phyloP scores from a whole-genome alignment of 2,113 vertebrate species.

The Petaurus breviceps region DNA sequence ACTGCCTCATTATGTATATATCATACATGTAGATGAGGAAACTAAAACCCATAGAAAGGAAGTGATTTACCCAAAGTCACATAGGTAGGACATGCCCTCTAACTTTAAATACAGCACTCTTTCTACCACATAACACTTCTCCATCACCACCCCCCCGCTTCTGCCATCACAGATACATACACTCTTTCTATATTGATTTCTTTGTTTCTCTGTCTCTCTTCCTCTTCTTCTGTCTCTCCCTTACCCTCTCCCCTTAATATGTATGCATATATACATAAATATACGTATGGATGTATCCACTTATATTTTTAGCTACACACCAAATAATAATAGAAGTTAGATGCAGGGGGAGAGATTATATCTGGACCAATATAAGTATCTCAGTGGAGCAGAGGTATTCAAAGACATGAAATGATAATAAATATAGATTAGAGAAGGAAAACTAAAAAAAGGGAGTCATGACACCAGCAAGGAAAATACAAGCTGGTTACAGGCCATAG shows the following conservation, averaged over 20 bases:
- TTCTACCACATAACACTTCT: not conserved
- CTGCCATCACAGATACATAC: not conserved
- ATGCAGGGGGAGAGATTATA: not conserved
- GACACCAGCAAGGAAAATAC: not conserved
- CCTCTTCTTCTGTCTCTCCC: not conserved
- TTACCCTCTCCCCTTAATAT: not conserved
- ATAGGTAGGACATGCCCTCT: not conserved
- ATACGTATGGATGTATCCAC: too few relatives aligned
- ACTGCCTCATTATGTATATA: not conserved
- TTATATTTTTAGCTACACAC: not conserved
- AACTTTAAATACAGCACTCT: not conserved
- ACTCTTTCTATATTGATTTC: not conserved
- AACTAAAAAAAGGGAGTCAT: constrained; percentile 38
- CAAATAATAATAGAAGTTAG: not conserved
- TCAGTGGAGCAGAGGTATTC: not conserved
- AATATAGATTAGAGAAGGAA: not conserved
- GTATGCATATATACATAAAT: too few relatives aligned
- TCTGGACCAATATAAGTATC: not conserved
- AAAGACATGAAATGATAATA: not conserved
- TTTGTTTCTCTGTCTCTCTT: not conserved
- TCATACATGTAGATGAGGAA: not conserved
- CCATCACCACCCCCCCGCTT: too few relatives aligned
- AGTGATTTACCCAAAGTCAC: not conserved
- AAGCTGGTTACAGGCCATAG: too few relatives aligned
- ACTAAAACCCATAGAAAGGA: not conserved